Conservation (phyloP, 2,888 invertebrate genomes). For the Hypomecis punctinalis region DNA sequence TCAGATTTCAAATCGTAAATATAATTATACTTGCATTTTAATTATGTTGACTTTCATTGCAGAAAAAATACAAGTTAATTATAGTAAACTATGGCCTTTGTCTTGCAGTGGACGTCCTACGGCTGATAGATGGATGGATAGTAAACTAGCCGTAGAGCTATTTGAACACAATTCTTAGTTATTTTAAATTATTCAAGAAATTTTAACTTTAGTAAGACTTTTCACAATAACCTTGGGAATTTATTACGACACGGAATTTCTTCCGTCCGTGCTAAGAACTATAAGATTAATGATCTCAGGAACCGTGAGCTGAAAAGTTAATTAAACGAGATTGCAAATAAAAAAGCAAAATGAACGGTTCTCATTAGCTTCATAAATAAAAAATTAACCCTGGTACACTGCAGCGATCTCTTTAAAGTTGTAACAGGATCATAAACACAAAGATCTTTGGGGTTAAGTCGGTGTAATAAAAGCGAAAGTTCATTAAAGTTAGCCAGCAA, state of each 20-base stretch:
- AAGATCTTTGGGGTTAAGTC: constrained; percentile 71
- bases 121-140: too few relatives aligned
- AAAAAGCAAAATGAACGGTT: constrained; percentile 45
- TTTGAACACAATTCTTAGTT: too few relatives aligned
- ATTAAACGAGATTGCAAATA: constrained; percentile 40
- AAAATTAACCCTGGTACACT: constrained; percentile 53
- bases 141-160: too few relatives aligned
- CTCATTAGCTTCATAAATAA: constrained; percentile 52
- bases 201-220: too few relatives aligned
- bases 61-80: too few relatives aligned
- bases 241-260: neutral
- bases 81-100: too few relatives aligned
- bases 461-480: constrained; percentile 76
- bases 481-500: constrained; percentile 77
- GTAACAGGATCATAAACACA: constrained; percentile 78
- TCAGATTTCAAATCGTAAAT: too few relatives aligned
- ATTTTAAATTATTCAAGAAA: too few relatives aligned
- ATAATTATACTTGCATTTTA: too few relatives aligned
- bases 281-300: constrained; percentile 39
- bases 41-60: too few relatives aligned
- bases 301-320: constrained; percentile 30
- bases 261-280: constrained; percentile 13
- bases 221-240: neutral
- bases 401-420: constrained; percentile 73
- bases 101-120: too few relatives aligned